Evolutionary conservation across 2,113 vertebrate species (phyloP), one percentile per base, ranked within the genome.

Genomic region (Megaceryle torquata): DNA sequence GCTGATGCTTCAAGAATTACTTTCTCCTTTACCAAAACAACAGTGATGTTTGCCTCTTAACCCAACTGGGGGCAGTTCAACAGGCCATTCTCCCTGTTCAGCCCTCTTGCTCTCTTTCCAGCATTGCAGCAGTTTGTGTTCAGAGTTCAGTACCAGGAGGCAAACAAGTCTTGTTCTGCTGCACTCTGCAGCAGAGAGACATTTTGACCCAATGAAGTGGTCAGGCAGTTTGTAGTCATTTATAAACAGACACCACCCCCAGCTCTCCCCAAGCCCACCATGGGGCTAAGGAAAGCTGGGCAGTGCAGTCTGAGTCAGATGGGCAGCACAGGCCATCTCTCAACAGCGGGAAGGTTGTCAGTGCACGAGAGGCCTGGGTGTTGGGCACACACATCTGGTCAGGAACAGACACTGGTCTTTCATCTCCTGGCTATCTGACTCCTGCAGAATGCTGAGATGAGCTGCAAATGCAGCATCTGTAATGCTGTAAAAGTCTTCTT

Each of bases 271-370:
- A 74, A 0, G 8, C 46, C 43, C 13, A 5, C 22, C 21, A 7
- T 11, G 48, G 39, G 63, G 24, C 64, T 44, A 8, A 33, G 56
- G 39, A 59, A 16, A 43, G 11, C 60, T 11, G 25, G 41, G 31
- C 31, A 37, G 33, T 2, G 4, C 39, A 14, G 39, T 8, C 11
- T 1, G 0, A 15, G 20, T 25, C 81, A n/a, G 81, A 11, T 2
- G 1, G 1, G 37, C 5, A 43, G 43, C 77, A 54, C 13, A 3
- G 8, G 4, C 2, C 1, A 15, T 9, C 29, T 53, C 48, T 26
- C 12, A 41, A 16, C 7, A 54, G 60, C 61, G 51, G 54, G 18
- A 8, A 57, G 17, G 25, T 18, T 50, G 18, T 9, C 65, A 44
- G 44, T 44, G 65, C 4, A 3, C 24, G 22, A 33, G 51, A 16